Evolutionary conservation across 2,888 invertebrate genomes (phyloP).

Genomic region (Teleiodes luculella): DNA sequence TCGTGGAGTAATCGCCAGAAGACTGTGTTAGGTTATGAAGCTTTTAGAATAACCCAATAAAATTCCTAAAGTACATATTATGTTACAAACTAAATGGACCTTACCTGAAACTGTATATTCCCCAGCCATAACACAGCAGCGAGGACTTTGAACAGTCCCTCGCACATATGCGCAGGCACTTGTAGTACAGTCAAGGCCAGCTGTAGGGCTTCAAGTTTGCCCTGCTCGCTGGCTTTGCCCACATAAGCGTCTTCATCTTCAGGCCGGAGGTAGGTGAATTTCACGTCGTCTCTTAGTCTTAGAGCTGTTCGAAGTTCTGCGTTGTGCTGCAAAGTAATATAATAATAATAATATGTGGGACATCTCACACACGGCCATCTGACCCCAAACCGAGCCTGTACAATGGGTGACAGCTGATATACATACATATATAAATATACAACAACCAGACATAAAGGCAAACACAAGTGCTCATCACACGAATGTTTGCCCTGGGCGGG

Average conservation of each 20-base stretch:
- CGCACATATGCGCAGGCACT: slow-evolving; percentile 90
- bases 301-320: slow-evolving; percentile 86
- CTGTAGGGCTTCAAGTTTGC: slow-evolving; percentile 88
- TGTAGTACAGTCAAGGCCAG: slow-evolving; percentile 93
- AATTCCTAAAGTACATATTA: too few species aligned
- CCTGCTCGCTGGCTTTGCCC: slow-evolving; percentile 59
- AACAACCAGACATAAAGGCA: too few species aligned
- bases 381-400: too few species aligned
- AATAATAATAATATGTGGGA: too few species aligned
- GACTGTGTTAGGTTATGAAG: too few species aligned
- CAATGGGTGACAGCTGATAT: too few species aligned
- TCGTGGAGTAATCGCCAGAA: too few species aligned
- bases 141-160: slow-evolving; percentile 92
- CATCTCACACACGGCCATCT: too few species aligned
- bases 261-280: slow-evolving; percentile 90
- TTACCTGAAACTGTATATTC: slow-evolving; percentile 87
- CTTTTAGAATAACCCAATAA: too few species aligned
- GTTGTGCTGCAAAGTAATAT: slow-evolving; percentile 82
- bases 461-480: too few species aligned
- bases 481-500: too few species aligned
- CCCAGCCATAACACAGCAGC: slow-evolving; percentile 95
- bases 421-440: too few species aligned
- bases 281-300: slow-evolving; percentile 84
- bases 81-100: background rate
- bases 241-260: slow-evolving; percentile 81